Percentiles rank a stretch among this genome's conserved stretches.
Conservation (phyloP, 1,140 invertebrate species). For the Trissolcus basalis region DNA sequence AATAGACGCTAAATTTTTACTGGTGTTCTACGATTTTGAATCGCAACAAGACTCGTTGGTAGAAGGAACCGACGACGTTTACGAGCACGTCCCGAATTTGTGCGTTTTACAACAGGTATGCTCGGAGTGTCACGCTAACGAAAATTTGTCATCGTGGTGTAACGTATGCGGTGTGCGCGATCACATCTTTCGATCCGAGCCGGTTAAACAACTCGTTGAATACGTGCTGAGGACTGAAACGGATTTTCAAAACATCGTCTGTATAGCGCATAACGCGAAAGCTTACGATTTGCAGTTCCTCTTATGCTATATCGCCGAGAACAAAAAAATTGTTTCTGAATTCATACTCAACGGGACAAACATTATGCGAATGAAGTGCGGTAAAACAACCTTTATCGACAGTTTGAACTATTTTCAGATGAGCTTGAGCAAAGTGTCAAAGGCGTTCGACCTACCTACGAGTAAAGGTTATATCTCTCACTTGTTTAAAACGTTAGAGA, state of each 20-base stretch:
- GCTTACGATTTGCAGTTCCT: conserved; percentile 58
- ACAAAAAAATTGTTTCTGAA: conserved; percentile 17
- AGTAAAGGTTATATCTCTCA: too few relatives aligned
- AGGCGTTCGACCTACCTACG: too few relatives aligned
- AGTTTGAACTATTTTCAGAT: conserved; percentile 61
- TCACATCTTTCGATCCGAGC: conserved; percentile 1
- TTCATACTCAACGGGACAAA: conserved; percentile 51
- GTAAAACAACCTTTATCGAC: conserved; percentile 58
- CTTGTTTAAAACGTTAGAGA: too few relatives aligned
- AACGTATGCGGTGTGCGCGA: conserved; percentile 3
- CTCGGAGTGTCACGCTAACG: not conserved
- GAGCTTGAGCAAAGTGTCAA: conserved; percentile 42
- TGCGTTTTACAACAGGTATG: conserved; percentile 5
- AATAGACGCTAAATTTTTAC: not conserved
- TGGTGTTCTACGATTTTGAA: not conserved
- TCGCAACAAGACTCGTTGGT: not conserved
- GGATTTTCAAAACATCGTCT: conserved; percentile 1
- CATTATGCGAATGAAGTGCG: conserved; percentile 40
- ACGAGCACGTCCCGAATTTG: not conserved
- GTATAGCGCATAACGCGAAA: conserved; percentile 55
- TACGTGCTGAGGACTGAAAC: conserved; percentile 1
- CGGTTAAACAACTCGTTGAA: conserved; percentile 6
- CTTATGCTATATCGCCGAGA: conserved; percentile 39
- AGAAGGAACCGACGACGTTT: not conserved
- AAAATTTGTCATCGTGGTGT: not conserved